Evolutionary conservation across 2,888 invertebrate species (phyloP).

Genomic region (Bugula neritina): DNA sequence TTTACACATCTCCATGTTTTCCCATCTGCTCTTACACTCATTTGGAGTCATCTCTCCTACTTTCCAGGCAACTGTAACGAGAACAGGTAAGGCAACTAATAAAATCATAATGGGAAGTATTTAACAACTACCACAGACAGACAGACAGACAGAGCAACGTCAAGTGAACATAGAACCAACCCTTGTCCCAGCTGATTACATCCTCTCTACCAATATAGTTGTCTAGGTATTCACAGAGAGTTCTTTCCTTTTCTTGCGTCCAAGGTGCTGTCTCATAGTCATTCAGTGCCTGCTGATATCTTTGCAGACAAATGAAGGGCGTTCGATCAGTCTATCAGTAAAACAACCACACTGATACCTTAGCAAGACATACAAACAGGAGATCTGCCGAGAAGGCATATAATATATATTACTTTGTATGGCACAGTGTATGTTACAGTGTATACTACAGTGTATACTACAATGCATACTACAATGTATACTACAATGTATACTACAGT

Average conservation of each 20-base stretch:
- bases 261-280: conserved; percentile 15
- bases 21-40: conserved; percentile 11
- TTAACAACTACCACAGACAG: too few species aligned
- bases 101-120: too few species aligned
- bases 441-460: too few species aligned
- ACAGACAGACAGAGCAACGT: too few species aligned
- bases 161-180: too few species aligned
- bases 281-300: conserved; percentile 47
- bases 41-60: conserved; percentile 15
- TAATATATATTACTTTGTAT: too few species aligned
- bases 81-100: not conserved
- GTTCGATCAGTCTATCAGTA: conserved; percentile 47
- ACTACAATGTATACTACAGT: too few species aligned
- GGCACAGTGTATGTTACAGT: too few species aligned
- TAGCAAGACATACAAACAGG: not conserved
- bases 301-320: conserved; percentile 53
- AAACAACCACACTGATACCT: not conserved
- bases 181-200: conserved; percentile 23
- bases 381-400: not conserved
- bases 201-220: not conserved
- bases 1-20: not conserved
- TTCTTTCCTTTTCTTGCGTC: not conserved
- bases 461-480: too few species aligned
- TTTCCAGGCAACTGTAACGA: conserved; percentile 3
- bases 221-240: not conserved